Conservation (phyloP, 1,140 invertebrate species). For the Berghia stephanieae region DNA sequence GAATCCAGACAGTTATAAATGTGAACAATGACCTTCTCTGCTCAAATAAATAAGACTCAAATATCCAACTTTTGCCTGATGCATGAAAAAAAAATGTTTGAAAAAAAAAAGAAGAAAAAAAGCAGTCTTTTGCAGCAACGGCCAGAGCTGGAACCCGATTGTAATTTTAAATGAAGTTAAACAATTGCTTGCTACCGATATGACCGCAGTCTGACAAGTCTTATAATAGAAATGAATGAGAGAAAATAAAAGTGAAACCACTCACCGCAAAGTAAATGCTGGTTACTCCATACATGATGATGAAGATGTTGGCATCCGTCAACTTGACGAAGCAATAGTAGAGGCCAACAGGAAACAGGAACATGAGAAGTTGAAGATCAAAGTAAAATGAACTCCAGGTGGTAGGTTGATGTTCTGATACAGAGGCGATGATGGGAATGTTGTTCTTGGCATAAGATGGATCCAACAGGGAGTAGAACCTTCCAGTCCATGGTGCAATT, state of each 20-base stretch:
- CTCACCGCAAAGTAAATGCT: conserved; percentile 98
- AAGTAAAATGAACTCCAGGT: conserved; percentile 99
- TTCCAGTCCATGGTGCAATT: conserved; percentile 98
- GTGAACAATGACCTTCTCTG: no score
- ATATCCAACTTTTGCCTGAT: no score
- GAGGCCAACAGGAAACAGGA: conserved; percentile 91
- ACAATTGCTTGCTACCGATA: no score
- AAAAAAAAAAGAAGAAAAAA: no score
- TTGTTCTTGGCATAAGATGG: conserved; percentile 99
- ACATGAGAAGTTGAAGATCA: conserved; percentile 93
- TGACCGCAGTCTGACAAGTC: no score
- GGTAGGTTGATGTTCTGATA: conserved; percentile 98
- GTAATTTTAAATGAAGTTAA: no score
- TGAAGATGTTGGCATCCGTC: conserved; percentile 96
- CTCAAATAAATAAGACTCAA: no score
- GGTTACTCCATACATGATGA: conserved; percentile 95
- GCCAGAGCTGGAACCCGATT: no score
- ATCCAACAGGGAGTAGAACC: conserved; percentile 96
- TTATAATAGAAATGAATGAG: no score
- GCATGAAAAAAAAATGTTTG: no score
- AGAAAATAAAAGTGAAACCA: conserved; percentile 32
- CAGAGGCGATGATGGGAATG: conserved; percentile 98
- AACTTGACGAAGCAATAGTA: conserved; percentile 95
- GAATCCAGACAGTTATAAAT: no score
- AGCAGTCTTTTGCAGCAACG: no score